Conservation (phyloP, 2,888 invertebrate genomes). For the Spodoptera littoralis region DNA sequence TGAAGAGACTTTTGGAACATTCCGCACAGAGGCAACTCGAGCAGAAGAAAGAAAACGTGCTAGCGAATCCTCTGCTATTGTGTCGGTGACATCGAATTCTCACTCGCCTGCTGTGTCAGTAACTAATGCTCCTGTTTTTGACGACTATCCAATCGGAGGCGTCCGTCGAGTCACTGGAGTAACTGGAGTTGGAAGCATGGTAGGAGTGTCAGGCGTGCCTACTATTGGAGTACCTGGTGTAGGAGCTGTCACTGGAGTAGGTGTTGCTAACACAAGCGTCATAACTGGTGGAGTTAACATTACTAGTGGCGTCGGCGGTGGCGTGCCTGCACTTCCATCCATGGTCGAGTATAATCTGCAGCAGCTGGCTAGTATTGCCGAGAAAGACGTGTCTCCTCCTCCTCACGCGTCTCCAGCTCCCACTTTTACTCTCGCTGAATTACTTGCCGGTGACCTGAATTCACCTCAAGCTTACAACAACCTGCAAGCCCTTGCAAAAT, state of each 20-base stretch:
- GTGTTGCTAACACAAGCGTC: constrained; percentile 71
- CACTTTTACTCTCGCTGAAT: constrained; percentile 93
- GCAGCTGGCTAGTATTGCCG: constrained; percentile 94
- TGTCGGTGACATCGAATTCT: constrained; percentile 79
- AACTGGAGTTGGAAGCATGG: constrained; percentile 70
- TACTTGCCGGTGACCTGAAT: constrained; percentile 92
- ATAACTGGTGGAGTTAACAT: constrained; percentile 77
- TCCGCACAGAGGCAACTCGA: constrained; percentile 91
- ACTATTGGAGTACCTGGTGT: constrained; percentile 74
- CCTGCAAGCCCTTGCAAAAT: constrained; percentile 96
- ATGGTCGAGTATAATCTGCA: constrained; percentile 96
- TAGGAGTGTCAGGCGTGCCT: constrained; percentile 69
- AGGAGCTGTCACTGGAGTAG: constrained; percentile 72
- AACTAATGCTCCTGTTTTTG: constrained; percentile 93
- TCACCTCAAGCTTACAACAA: constrained; percentile 95
- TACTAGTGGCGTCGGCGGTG: constrained; percentile 74
- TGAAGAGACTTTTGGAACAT: constrained; percentile 92
- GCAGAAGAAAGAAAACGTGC: constrained; percentile 87
- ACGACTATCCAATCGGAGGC: constrained; percentile 90
- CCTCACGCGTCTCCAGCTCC: constrained; percentile 89
- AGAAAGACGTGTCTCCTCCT: constrained; percentile 89
- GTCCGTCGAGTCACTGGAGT: constrained; percentile 83
- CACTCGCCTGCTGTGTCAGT: constrained; percentile 87
- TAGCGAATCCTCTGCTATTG: constrained; percentile 83
- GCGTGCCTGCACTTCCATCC: constrained; percentile 87